Percentiles rank a stretch among this genome's conserved stretches.
phyloP scores from a whole-genome alignment of 2,113 vertebrate genomes.

The Hippopotamus amphibius region DNA sequence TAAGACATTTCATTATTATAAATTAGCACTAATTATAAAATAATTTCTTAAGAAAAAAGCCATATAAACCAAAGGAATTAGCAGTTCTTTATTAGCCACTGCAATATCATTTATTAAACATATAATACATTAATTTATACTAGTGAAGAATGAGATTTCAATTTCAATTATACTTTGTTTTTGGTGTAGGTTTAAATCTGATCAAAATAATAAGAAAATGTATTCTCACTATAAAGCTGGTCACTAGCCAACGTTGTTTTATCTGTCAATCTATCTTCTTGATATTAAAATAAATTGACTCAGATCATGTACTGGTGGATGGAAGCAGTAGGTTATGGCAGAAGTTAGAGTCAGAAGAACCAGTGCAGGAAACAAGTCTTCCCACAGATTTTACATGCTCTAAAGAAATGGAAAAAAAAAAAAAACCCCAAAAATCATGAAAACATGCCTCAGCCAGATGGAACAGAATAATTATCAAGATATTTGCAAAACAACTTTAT shows the following conservation, averaged over 20 bases:
- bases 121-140: not conserved
- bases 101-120: not conserved
- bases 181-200: not conserved
- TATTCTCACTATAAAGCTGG: not conserved
- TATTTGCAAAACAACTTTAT: conserved; percentile 14
- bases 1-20: conserved; percentile 29
- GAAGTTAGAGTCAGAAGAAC: conserved; percentile 55
- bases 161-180: not conserved
- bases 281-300: not conserved
- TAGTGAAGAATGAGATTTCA: not conserved
- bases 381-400: not conserved
- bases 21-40: conserved; percentile 50
- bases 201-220: not conserved
- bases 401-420: not conserved
- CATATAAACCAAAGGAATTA: not conserved
- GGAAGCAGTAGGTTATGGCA: not conserved
- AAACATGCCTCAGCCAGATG: not conserved
- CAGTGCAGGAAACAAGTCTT: not conserved
- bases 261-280: not conserved
- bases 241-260: not conserved
- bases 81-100: not conserved
- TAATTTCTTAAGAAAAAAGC: conserved; percentile 17
- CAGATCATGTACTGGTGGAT: not conserved
- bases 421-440: too few species aligned
- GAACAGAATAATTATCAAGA: not conserved